Evolutionary conservation across 2,888 invertebrate species (phyloP).

Genomic region (Drosophila multiciliata): DNA sequence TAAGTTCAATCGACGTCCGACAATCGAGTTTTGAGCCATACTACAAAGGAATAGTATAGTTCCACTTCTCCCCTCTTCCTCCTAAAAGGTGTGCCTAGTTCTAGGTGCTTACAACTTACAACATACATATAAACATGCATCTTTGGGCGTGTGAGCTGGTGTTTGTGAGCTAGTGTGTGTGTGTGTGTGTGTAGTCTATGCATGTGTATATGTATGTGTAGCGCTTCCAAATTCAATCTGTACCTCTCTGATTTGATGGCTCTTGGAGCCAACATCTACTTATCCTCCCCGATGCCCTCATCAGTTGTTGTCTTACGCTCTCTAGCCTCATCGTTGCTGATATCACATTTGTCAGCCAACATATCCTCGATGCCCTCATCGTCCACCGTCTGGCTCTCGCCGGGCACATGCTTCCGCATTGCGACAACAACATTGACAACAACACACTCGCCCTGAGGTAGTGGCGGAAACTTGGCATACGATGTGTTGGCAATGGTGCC

Average conservation of each 20-base stretch:
- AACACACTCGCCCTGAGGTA: constrained; percentile 67
- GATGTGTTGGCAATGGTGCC: constrained; percentile 71
- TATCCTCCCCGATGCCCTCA: constrained; percentile 84
- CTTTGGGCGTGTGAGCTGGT: constrained; percentile 35
- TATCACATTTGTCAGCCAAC: constrained; percentile 85
- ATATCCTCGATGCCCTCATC: constrained; percentile 85
- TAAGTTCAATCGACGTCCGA: constrained; percentile 33
- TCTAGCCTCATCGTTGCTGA: constrained; percentile 83
- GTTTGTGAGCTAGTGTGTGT: constrained; percentile 1
- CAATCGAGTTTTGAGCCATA: constrained; percentile 4
- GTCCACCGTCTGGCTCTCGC: constrained; percentile 73
- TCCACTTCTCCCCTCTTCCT: neutral
- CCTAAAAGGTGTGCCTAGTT: constrained; percentile 37
- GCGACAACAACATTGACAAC: constrained; percentile 30
- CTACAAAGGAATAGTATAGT: constrained; percentile 14
- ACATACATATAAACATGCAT: constrained; percentile 23
- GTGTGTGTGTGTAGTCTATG: constrained; percentile 6
- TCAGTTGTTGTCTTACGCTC: constrained; percentile 82
- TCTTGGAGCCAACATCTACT: constrained; percentile 70
- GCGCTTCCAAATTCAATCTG: constrained; percentile 56
- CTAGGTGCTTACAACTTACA: constrained; percentile 54
- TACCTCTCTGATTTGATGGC: constrained; percentile 47
- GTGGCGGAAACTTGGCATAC: constrained; percentile 72
- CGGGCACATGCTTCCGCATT: constrained; percentile 58
- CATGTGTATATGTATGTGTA: constrained; percentile 40